phyloP scores from a whole-genome alignment of 2,113 vertebrate species.

The Python bivittatus region DNA sequence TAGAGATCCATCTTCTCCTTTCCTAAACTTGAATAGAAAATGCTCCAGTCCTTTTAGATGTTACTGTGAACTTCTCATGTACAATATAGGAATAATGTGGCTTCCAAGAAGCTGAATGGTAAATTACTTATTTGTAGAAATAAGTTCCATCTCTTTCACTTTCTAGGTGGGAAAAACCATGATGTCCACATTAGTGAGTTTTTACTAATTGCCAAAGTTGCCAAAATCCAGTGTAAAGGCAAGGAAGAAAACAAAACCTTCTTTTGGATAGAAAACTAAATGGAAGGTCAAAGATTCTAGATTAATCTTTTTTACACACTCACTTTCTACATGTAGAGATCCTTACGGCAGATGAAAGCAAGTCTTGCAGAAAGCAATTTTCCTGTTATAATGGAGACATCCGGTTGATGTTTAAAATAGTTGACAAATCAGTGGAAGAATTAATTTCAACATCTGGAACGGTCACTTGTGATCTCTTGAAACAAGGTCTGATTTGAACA shows the following conservation, averaged over 20 bases:
- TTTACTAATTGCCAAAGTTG: background rate
- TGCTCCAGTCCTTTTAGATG: background rate
- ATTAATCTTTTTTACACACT: background rate
- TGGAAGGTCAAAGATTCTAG: background rate
- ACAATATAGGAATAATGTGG: background rate
- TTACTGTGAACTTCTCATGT: background rate
- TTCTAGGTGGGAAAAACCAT: no score
- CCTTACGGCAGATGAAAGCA: no score
- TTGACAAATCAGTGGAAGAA: background rate
- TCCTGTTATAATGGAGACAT: background rate
- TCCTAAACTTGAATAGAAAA: background rate
- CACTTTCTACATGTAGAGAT: background rate
- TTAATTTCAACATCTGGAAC: conserved; percentile 56
- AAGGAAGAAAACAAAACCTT: background rate
- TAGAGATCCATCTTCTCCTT: background rate
- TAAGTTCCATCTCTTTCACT: background rate
- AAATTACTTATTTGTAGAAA: background rate
- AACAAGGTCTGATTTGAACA: conserved; percentile 54
- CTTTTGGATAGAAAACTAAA: background rate
- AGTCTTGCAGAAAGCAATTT: background rate
- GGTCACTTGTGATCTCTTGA: conserved; percentile 53
- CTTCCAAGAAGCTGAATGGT: background rate
- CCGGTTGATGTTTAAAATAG: conserved; percentile 1
- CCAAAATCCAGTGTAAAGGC: background rate
- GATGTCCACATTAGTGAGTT: background rate